These are phyloP conservation scores for Camponotus fellah DNA, from an alignment of 2,888 invertebrate genomes.

Conservation along the genomic window DNA sequence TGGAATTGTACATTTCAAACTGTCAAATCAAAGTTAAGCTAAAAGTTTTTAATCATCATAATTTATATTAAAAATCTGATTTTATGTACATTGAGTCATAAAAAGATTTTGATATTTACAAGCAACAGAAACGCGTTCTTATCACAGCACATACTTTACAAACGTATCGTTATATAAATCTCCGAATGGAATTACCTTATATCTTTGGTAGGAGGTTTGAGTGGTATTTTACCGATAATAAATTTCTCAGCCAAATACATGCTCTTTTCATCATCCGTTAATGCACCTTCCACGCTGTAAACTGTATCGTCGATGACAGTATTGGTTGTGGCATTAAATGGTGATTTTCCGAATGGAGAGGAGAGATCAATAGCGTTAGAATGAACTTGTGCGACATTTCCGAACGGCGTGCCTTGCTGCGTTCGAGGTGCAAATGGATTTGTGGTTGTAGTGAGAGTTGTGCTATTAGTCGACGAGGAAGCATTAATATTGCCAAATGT, in stretches of 20 bases:
- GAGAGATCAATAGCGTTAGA: constrained; percentile 28
- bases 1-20: background rate
- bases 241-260: constrained; percentile 79
- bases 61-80: constrained; percentile 3
- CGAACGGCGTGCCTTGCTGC: constrained; percentile 69
- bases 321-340: constrained; percentile 63
- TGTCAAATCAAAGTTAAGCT: background rate
- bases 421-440: constrained; percentile 65
- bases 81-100: background rate
- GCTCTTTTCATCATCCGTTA: constrained; percentile 82
- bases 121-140: constrained; percentile 33
- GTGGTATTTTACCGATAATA: constrained; percentile 80
- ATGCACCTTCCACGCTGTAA: constrained; percentile 75
- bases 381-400: constrained; percentile 55
- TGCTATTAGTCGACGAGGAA: constrained; percentile 50
- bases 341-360: constrained; percentile 70
- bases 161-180: background rate
- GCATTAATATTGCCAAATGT: constrained; percentile 49
- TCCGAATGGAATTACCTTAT: constrained; percentile 72
- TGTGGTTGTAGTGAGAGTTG: constrained; percentile 44
- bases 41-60: background rate
- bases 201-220: constrained; percentile 82
- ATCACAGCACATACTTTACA: constrained; percentile 54
- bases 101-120: constrained; percentile 19
- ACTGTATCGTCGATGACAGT: constrained; percentile 76